phyloP scores from a whole-genome alignment of 2,797 vertebrate genomes.

The Manis javanica region DNA sequence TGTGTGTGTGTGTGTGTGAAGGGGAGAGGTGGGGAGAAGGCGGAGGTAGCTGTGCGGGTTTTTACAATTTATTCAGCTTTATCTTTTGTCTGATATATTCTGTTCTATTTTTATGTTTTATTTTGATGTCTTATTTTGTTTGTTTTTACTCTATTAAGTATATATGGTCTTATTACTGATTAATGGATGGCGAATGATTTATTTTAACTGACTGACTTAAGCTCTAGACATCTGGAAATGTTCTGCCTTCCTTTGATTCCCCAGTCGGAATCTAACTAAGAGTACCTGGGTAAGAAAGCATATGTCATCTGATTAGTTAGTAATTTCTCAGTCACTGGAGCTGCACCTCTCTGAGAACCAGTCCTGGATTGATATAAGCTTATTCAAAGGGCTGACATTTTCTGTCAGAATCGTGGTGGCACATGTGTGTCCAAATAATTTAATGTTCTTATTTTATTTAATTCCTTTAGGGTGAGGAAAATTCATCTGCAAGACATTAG shows the following conservation, averaged over 20 bases:
- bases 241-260: background rate
- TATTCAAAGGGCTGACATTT: background rate
- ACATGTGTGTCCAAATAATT: background rate
- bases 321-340: background rate
- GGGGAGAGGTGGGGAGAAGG: too few species aligned
- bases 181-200: background rate
- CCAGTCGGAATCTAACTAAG: background rate
- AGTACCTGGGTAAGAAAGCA: background rate
- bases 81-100: background rate
- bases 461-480: background rate
- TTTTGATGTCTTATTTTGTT: background rate
- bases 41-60: background rate
- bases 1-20: too few species aligned
- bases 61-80: background rate
- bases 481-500: background rate
- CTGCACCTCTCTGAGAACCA: background rate
- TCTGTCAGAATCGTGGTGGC: background rate
- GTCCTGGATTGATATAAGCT: background rate
- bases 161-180: background rate
- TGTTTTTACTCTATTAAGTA: background rate
- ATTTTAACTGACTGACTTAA: background rate
- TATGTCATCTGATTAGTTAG: background rate
- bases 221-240: background rate
- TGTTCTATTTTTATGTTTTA: background rate
- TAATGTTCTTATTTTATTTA: background rate